These are phyloP conservation scores for Orchestia grillus DNA, from an alignment of 1,140 invertebrate species.

Conservation along the genomic window DNA sequence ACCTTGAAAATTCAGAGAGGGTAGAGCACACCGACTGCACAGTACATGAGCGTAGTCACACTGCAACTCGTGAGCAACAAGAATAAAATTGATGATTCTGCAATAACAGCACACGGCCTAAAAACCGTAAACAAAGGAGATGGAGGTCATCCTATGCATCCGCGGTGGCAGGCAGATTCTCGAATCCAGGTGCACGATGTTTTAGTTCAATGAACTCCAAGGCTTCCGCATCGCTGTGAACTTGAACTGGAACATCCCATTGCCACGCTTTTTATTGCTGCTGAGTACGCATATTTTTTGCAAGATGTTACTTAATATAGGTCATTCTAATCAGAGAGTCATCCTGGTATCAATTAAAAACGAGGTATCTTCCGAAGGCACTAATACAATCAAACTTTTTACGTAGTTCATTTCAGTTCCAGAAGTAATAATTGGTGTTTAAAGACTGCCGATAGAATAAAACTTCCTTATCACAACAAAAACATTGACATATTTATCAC, in stretches of 20 bases:
- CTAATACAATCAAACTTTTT: neutral
- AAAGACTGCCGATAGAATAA: neutral
- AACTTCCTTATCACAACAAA: neutral
- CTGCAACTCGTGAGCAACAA: neutral
- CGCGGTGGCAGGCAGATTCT: neutral
- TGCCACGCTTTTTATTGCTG: neutral
- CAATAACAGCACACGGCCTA: neutral
- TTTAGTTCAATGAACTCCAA: constrained; percentile 1
- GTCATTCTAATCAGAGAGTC: neutral
- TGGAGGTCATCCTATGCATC: neutral
- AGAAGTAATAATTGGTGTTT: neutral
- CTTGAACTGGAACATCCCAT: constrained; percentile 43
- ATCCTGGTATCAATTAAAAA: neutral
- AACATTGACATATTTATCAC: no score
- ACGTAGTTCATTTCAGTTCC: neutral
- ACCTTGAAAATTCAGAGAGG: neutral
- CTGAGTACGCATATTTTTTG: neutral
- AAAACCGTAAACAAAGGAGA: neutral
- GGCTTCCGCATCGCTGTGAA: neutral
- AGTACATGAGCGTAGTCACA: neutral
- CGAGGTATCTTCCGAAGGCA: neutral
- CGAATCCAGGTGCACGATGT: neutral
- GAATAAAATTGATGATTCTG: neutral
- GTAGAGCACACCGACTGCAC: neutral
- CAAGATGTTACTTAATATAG: neutral